Evolutionary conservation across 2,113 vertebrate genomes (phyloP), one percentile per base, ranked within the genome.

Genomic region (Corvus cornix): DNA sequence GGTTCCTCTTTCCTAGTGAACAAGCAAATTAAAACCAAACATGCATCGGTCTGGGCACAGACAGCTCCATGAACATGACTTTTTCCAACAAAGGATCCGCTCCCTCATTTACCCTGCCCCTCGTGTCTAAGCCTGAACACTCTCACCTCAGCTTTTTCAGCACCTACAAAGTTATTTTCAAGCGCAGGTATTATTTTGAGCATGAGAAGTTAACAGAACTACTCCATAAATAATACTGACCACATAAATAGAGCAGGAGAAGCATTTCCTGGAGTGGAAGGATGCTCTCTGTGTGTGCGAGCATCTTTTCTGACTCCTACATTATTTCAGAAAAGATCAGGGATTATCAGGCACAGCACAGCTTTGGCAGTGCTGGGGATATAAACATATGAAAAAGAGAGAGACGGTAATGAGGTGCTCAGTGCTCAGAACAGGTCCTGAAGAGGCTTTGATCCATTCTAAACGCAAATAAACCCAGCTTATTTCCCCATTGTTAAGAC

Each of bases 391-490:
- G 13, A 33, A 6, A 16, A 33, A 26, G 9, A 70, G 4, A 67
- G 48, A 83, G 41, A 58, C 35, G 58, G 46, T 52, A 91, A 81
- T 0, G 2, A 90, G 49, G 67, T 84, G 49, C 39, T 90, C 66
- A 75, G 49, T 56, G 87, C 89, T 72, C 58, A 63, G 51, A 91
- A 44, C 33, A 53, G 46, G 87, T 82, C 84, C 37, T 44, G 89
- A 72, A 73, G 37, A 74, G 46, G 70, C 51, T 64, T 79, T 87
- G 92, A 95, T 84, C 79, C 81, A 24, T 60, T 76, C 74, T 43
- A 83, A 93, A 96, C 3, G 0, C 68, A 95, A 95, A 96, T 92
- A 89, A 97, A 95, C 31, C 35, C 12, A 4, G 48, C 28, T 74
- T 83, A 49, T 87, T 95, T 95, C 66, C 55, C 79, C 59, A 48